Percentiles rank a stretch among this genome's conserved stretches.
Conservation (phyloP, 2,888 invertebrate species). For the Ceratothoa steindachneri region DNA sequence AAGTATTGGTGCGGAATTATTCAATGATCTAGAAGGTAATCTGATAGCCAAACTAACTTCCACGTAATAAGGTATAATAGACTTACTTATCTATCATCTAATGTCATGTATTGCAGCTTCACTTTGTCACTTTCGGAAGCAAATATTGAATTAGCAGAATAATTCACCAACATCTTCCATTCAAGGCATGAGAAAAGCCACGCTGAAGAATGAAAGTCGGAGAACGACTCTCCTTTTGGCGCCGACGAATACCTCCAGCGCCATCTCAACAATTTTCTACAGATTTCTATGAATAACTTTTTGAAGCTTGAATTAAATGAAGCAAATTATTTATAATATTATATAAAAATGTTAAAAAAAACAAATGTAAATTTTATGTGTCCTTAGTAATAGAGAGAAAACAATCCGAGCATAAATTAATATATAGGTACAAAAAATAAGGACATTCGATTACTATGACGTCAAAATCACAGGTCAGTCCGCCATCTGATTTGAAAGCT, state of each 20-base stretch:
- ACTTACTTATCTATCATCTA: background rate
- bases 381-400: too few species aligned
- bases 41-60: background rate
- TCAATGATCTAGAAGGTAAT: background rate
- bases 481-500: too few species aligned
- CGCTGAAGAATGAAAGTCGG: slow-evolving; percentile 1
- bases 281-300: background rate
- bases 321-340: too few species aligned
- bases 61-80: background rate
- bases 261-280: slow-evolving; percentile 7
- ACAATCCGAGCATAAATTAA: too few species aligned
- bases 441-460: too few species aligned
- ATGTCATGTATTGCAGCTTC: background rate
- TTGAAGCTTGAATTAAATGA: too few species aligned
- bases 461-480: too few species aligned
- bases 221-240: slow-evolving; percentile 4
- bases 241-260: slow-evolving; percentile 13
- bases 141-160: background rate
- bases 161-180: background rate
- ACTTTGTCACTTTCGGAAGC: background rate
- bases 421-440: too few species aligned
- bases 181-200: slow-evolving; percentile 3
- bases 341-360: too few species aligned
- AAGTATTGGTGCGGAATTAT: background rate
- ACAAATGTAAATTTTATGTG: too few species aligned